Conservation (phyloP, 1,140 invertebrate species). For the Diorhabda sublineata region DNA sequence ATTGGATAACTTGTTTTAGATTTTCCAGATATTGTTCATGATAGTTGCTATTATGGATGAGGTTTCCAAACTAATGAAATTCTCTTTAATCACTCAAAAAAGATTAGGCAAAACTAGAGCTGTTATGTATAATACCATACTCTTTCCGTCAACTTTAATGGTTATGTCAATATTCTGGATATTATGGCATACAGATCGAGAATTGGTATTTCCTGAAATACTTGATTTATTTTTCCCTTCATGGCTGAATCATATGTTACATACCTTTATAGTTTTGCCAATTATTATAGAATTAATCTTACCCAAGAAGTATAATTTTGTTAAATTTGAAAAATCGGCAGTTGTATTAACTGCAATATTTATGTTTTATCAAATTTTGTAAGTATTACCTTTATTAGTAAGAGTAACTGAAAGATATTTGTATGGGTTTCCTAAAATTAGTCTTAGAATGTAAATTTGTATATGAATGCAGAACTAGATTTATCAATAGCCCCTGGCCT, state of each 20-base stretch:
- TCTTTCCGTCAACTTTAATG: conserved; percentile 26
- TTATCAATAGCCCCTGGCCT: no score
- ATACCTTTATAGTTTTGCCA: neutral
- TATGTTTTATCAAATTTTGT: conserved; percentile 21
- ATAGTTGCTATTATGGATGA: conserved; percentile 24
- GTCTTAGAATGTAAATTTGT: no score
- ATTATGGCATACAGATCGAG: conserved; percentile 26
- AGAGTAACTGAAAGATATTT: no score
- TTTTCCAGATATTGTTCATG: conserved; percentile 28
- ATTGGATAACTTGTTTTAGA: conserved; percentile 20
- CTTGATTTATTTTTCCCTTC: neutral
- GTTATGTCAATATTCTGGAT: conserved; percentile 27
- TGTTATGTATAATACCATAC: conserved; percentile 21
- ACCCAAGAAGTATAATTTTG: conserved; percentile 13
- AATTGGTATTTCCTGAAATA: conserved; percentile 28
- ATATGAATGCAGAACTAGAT: no score
- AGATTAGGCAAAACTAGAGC: conserved; percentile 16
- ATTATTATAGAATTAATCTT: conserved; percentile 4
- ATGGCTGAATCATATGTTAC: conserved; percentile 7
- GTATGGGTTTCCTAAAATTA: no score
- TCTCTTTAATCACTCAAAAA: conserved; percentile 9
- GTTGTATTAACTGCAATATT: conserved; percentile 10
- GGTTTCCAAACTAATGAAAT: conserved; percentile 16
- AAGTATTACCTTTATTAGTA: conserved; percentile 11
- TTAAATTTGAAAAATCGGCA: conserved; percentile 15